phyloP scores from a whole-genome alignment of 2,888 invertebrate species.

The Aphodius granarius region DNA sequence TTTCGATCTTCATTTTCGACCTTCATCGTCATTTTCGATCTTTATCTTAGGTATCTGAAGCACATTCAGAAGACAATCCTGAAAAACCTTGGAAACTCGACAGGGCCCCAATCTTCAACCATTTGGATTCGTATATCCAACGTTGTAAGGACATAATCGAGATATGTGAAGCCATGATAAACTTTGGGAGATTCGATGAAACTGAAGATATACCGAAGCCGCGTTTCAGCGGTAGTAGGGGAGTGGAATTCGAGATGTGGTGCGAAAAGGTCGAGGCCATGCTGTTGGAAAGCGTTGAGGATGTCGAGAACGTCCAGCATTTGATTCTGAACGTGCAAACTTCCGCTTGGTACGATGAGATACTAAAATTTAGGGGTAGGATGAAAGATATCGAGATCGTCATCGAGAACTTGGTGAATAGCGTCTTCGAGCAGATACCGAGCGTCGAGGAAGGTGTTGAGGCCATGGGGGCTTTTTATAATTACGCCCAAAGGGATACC shows the following conservation, averaged over 20 bases:
- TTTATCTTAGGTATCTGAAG: conserved; percentile 57
- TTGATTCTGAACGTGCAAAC: conserved; percentile 78
- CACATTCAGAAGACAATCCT: conserved; percentile 57
- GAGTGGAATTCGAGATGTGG: conserved; percentile 67
- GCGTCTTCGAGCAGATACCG: conserved; percentile 76
- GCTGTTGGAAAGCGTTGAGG: conserved; percentile 66
- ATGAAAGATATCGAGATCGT: conserved; percentile 72
- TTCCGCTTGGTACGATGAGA: conserved; percentile 81
- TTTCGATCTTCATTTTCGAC: no score
- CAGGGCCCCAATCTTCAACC: conserved; percentile 80
- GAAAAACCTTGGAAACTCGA: conserved; percentile 73
- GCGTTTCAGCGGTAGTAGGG: conserved; percentile 71
- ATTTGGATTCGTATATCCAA: conserved; percentile 83
- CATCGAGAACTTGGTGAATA: conserved; percentile 79
- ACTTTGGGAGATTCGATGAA: conserved; percentile 82
- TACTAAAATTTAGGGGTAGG: conserved; percentile 61
- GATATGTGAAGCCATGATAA: conserved; percentile 86
- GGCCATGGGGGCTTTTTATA: conserved; percentile 74
- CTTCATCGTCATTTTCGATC: no score
- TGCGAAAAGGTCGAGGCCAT: conserved; percentile 73
- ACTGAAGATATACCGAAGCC: conserved; percentile 69
- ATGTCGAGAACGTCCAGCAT: conserved; percentile 61
- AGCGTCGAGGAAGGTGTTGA: conserved; percentile 82
- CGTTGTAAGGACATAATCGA: conserved; percentile 84
- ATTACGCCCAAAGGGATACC: conserved; percentile 75